Base-by-base conservation (phyloP, 2,113 vertebrate genomes). In the Seriola quinqueradiata region DNA sequence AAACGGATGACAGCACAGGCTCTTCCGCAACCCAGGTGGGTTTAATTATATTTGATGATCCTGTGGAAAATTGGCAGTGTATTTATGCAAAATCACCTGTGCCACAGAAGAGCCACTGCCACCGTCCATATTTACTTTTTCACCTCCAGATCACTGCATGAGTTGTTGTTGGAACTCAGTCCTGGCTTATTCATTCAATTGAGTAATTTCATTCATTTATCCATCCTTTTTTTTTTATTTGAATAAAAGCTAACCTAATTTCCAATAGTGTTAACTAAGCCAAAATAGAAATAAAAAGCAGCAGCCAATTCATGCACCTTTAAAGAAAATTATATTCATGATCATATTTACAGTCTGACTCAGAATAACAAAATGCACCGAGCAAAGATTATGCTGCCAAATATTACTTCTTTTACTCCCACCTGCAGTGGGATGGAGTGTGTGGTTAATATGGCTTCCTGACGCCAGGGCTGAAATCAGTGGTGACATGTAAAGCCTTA, bases 401-500 rank as follows among this genome's bases (percentile, higher is more conserved):
- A n/a, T 12, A 4, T 52, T n/a, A 17, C 5, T 23, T 40, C 32
- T 8, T 16, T 55, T 13, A 70, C 16, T 71, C 52, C 50, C 23
- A 36, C 59, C 32, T 36, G 19, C 32, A 61, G 48, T 69, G 23
- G 13, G 40, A 46, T 46, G n/a, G 25, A 19, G 44, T 21, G 48
- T 65, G n/a, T 28, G n/a, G n/a, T 54, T 66, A 11, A 13, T 34
- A 14, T 19, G 4, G 38, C 12, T 58, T 67, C 17, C 25, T 65
- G 61, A 32, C 11, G 36, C 25, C 50, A 72, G 9, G 3, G 23
- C n/a, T 21, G 55, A 46, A 58, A n/a, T 57, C 65, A 58, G 2
- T 36, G 25, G 19, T 38, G 63, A 67, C 17, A 46, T 46, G 65
- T 60, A 60, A 59, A 69, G 14, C 14, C 42, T 38, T 77, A 34